Evolutionary conservation across 2,888 invertebrate genomes (phyloP).

Genomic region (Aspidiotus destructor): DNA sequence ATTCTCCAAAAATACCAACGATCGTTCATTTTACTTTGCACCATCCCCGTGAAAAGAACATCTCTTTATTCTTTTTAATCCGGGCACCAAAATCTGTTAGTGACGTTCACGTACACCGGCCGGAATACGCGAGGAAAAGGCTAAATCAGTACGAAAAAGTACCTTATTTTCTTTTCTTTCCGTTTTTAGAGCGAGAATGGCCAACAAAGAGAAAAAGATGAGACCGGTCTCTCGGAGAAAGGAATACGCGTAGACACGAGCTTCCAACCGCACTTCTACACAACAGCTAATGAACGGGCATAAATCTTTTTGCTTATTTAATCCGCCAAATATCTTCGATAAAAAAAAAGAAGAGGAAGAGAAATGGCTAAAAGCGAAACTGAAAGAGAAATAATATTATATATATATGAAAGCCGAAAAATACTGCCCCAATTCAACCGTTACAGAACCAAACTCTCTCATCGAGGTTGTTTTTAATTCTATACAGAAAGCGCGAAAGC

Average conservation of each 20-base stretch:
- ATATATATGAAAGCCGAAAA: not conserved
- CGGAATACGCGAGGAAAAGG: conserved; percentile 2
- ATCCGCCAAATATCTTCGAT: conserved; percentile 31
- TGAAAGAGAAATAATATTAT: conserved; percentile 17
- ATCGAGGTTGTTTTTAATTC: conserved; percentile 24
- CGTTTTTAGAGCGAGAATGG: not conserved
- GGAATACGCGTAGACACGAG: not conserved
- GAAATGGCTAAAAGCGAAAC: conserved; percentile 3
- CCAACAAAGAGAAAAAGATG: not conserved
- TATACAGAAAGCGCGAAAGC: conserved; percentile 7
- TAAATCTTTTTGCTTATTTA: conserved; percentile 35
- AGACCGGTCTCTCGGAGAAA: not conserved
- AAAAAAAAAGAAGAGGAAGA: conserved; percentile 10
- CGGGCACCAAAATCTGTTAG: conserved; percentile 26
- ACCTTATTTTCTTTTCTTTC: not conserved
- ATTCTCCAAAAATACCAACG: conserved; percentile 20
- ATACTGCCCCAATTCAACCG: conserved; percentile 23
- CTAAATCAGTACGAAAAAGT: not conserved
- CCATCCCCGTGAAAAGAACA: conserved; percentile 5
- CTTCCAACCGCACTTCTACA: too few species aligned
- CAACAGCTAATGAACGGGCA: conserved; percentile 36
- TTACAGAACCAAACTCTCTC: conserved; percentile 21
- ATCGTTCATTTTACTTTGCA: conserved; percentile 19
- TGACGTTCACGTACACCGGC: conserved; percentile 10
- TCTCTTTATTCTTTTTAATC: conserved; percentile 30